phyloP scores from a whole-genome alignment of 2,797 vertebrate species.

The Sciaenops ocellatus region DNA sequence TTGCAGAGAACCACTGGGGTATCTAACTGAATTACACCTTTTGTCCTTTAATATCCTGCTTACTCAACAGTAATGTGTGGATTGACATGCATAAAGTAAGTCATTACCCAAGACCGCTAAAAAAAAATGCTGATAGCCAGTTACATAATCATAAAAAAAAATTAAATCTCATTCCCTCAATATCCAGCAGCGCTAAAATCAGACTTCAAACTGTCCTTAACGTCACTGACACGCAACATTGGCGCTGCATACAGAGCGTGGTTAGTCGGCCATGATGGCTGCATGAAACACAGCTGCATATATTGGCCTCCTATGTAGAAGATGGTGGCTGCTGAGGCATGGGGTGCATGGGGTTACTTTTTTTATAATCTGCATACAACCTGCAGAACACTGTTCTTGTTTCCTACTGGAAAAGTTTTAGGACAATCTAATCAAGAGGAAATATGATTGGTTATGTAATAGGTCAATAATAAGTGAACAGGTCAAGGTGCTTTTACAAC shows the following conservation, averaged over 20 bases:
- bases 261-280: slow-evolving; percentile 20
- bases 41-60: slow-evolving; percentile 41
- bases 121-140: slow-evolving; percentile 12
- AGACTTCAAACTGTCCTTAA: slow-evolving; percentile 36
- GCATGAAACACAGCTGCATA: slow-evolving; percentile 1
- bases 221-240: slow-evolving; percentile 30
- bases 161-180: slow-evolving; percentile 26
- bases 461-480: neutral
- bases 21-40: slow-evolving; percentile 32
- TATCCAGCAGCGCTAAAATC: slow-evolving; percentile 29
- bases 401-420: neutral
- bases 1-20: slow-evolving; percentile 16
- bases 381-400: neutral
- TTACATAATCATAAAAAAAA: slow-evolving; percentile 43
- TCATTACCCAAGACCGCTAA: slow-evolving; percentile 23
- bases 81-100: slow-evolving; percentile 21
- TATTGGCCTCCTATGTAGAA: slow-evolving; percentile 7
- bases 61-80: slow-evolving; percentile 28
- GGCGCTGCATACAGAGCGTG: slow-evolving; percentile 5
- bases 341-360: neutral
- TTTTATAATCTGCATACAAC: neutral
- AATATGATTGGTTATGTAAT: no score
- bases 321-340: slow-evolving; percentile 20
- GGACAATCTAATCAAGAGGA: neutral
- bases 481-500: neutral